Evolutionary conservation across 1,140 invertebrate species (phyloP).

Genomic region (Diuraphis noxia): DNA sequence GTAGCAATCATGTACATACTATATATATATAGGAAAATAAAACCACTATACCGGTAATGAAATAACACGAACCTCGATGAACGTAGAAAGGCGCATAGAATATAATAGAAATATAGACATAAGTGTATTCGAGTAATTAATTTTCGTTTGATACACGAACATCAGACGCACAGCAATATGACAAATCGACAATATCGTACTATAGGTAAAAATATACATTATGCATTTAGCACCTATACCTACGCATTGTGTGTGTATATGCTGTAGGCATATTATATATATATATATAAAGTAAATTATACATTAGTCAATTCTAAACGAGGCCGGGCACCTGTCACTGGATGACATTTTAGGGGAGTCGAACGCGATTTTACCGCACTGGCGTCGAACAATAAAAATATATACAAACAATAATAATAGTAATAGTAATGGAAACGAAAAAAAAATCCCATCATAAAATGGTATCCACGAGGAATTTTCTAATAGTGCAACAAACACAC

Average conservation of each 20-base stretch:
- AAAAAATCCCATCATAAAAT: conserved; percentile 3
- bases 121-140: background rate
- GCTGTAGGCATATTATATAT: background rate
- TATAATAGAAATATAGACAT: background rate
- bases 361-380: background rate
- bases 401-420: background rate
- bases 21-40: background rate
- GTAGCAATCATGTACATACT: background rate
- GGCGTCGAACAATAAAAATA: background rate
- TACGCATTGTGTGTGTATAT: background rate
- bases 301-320: background rate
- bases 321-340: conserved; percentile 36
- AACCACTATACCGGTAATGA: background rate
- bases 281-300: background rate
- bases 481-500: background rate
- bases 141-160: background rate
- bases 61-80: background rate
- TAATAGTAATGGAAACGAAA: background rate
- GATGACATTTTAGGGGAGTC: conserved; percentile 17
- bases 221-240: background rate
- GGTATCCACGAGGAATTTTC: background rate
- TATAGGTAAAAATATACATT: background rate
- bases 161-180: background rate
- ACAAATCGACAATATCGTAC: conserved; percentile 1
- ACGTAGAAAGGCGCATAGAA: background rate